phyloP scores from a whole-genome alignment of 2,797 vertebrate species.

The Alfaro cultratus region DNA sequence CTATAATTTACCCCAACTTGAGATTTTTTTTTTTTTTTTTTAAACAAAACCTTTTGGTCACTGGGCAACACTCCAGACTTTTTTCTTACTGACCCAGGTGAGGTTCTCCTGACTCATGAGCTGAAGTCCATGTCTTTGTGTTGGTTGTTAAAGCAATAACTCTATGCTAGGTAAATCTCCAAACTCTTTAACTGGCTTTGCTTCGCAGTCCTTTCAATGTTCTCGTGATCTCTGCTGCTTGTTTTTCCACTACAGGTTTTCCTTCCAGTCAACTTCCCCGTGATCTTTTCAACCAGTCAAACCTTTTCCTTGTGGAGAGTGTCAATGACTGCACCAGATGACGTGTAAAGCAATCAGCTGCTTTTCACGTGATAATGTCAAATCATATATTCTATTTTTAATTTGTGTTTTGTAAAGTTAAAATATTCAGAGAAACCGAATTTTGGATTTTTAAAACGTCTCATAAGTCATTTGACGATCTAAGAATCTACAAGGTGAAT shows the following conservation, averaged over 20 bases:
- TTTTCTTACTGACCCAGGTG: background rate
- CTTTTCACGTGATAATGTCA: background rate
- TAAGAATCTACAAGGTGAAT: too few species aligned
- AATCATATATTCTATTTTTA: background rate
- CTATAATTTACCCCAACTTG: background rate
- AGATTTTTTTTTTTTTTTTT: background rate
- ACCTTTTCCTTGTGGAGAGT: background rate
- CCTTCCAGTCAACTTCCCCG: background rate
- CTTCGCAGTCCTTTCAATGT: background rate
- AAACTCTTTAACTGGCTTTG: background rate
- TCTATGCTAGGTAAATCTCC: background rate
- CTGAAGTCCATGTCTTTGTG: background rate
- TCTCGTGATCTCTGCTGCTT: background rate
- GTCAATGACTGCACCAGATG: background rate
- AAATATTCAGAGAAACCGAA: background rate
- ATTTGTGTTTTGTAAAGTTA: background rate
- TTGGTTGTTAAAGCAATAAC: background rate
- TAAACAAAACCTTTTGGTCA: background rate
- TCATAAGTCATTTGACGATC: background rate
- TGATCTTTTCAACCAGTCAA: background rate
- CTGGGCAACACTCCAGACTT: background rate
- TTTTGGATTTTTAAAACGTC: background rate
- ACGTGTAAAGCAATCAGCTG: background rate
- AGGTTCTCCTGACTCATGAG: background rate
- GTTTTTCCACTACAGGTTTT: background rate